A percentile compares a stretch with the other conserved stretches of the same genome.
phyloP scores from a whole-genome alignment of 2,797 vertebrate species.

The Smutsia gigantea region DNA sequence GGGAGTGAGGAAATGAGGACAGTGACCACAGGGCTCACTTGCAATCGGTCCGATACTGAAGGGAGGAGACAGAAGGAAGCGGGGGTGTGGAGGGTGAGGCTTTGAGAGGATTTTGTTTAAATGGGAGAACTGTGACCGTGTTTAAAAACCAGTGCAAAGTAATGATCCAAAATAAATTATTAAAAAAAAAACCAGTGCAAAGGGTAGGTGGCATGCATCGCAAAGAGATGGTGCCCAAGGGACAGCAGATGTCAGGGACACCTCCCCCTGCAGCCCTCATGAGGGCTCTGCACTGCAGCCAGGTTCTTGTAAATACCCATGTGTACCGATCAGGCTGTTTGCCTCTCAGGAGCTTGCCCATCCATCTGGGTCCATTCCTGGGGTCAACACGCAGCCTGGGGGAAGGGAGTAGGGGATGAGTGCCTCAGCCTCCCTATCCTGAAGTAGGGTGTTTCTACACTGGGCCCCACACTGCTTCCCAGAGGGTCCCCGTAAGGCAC shows the following conservation, averaged over 20 bases:
- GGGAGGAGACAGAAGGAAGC: neutral
- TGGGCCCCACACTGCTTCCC: neutral
- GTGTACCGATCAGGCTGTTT: fast-evolving
- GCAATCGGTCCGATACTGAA: neutral
- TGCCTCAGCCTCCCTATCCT: neutral
- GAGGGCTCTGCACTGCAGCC: neutral
- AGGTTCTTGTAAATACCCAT: neutral
- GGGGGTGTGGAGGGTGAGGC: no score
- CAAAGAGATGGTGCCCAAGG: fast-evolving
- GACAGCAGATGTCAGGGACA: neutral
- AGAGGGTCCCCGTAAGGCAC: neutral
- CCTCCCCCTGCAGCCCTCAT: neutral
- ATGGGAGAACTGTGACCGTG: neutral
- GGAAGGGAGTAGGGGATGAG: fast-evolving
- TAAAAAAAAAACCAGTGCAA: no score
- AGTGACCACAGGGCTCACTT: neutral
- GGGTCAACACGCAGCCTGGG: fast-evolving
- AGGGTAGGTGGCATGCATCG: no score
- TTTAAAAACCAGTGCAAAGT: neutral
- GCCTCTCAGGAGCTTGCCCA: neutral
- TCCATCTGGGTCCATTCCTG: neutral
- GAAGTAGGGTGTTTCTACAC: neutral
- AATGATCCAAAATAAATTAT: no score
- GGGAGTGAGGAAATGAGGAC: neutral
- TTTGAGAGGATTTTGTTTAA: neutral